Base-by-base conservation (phyloP, 1,140 invertebrate genomes). In the Phthorimaea operculella region DNA sequence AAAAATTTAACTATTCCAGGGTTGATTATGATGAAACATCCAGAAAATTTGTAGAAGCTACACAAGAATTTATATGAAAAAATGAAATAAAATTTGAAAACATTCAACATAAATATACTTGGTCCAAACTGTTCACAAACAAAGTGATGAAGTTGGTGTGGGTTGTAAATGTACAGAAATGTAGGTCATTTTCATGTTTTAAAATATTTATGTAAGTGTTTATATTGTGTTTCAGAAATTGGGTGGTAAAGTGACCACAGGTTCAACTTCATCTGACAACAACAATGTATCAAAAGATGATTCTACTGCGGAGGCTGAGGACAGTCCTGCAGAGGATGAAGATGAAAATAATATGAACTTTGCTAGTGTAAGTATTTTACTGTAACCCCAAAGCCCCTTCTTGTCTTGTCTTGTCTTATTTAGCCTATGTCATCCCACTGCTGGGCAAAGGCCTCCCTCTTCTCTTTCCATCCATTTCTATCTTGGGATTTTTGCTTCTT, bases 151-250 rank as follows among this genome's bases (percentile, higher is more conserved):
- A n/a, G n/a, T n/a, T n/a, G n/a, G n/a, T n/a, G n/a, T n/a, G n/a
- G n/a, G n/a, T n/a, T n/a, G n/a, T n/a, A n/a, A n/a, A n/a, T n/a
- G n/a, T n/a, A n/a, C n/a, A n/a, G n/a, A n/a, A n/a, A n/a, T n/a
- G n/a, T n/a, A n/a, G n/a, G n/a, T n/a, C n/a, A n/a, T n/a, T n/a
- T n/a, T n/a, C n/a, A n/a, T n/a, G n/a, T n/a, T n/a, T n/a, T n/a
- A n/a, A n/a, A n/a, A n/a, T n/a, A n/a, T n/a, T n/a, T n/a, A n/a
- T n/a, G n/a, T n/a, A n/a, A n/a, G n/a, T n/a, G n/a, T n/a, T n/a
- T n/a, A n/a, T n/a, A n/a, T n/a, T n/a, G n/a, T n/a, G 34, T 59
- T 74, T 58, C 54, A 83, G 79, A 83, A 83, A 71, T 51, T 70
- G 33, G 68, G 70, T 55, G 70, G 65, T 3, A 79, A 76, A 68